Evolutionary conservation across 2,113 vertebrate genomes (phyloP).

Genomic region (Atractosteus spatula): DNA sequence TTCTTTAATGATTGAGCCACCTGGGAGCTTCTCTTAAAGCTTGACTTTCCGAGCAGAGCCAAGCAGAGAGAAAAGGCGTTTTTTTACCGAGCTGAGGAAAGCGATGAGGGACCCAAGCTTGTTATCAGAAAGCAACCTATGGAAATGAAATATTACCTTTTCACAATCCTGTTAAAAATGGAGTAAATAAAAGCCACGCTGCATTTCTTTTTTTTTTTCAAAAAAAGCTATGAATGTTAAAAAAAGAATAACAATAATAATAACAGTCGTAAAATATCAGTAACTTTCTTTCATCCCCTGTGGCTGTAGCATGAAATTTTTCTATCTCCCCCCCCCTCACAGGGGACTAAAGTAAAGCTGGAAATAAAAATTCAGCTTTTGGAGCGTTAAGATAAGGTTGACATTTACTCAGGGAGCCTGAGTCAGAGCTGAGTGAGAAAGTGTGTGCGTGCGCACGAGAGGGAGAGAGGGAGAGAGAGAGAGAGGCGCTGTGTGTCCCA

Average conservation of each 20-base stretch:
- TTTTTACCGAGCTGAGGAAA: too few relatives aligned
- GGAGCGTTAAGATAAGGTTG: conserved; percentile 32
- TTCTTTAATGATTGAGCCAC: too few relatives aligned
- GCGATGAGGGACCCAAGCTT: too few relatives aligned
- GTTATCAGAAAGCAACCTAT: too few relatives aligned
- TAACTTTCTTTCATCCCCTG: conserved; percentile 4
- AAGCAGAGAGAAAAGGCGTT: too few relatives aligned
- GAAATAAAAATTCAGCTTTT: conserved; percentile 24
- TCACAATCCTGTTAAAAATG: too few relatives aligned
- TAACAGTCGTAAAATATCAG: background rate
- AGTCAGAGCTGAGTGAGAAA: conserved; percentile 15
- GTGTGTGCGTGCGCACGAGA: background rate
- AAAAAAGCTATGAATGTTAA: conserved; percentile 5
- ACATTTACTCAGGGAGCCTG: conserved; percentile 32
- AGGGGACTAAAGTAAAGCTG: conserved; percentile 3
- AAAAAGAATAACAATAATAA: background rate
- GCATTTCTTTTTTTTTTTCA: background rate
- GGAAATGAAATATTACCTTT: too few relatives aligned
- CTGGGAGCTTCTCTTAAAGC: too few relatives aligned
- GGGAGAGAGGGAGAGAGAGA: background rate
- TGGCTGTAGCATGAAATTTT: conserved; percentile 2
- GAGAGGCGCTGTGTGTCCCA: background rate
- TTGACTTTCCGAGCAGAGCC: too few relatives aligned
- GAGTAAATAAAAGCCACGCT: background rate
- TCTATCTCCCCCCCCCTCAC: background rate